phyloP scores from a whole-genome alignment of 2,888 invertebrate genomes.

The Cheilosia variabilis region DNA sequence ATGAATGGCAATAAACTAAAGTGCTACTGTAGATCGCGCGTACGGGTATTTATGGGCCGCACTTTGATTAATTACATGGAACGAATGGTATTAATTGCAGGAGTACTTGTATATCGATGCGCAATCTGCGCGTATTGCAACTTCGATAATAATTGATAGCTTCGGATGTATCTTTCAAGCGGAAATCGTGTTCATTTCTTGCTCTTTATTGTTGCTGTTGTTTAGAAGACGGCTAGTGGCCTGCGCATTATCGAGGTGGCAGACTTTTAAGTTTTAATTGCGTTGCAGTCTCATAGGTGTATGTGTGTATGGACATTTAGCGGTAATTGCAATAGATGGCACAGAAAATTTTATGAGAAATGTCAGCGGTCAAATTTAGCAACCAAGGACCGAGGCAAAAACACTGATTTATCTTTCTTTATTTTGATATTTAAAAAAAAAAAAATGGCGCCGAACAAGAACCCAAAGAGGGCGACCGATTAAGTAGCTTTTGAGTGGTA shows the following conservation, averaged over 20 bases:
- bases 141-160: slow-evolving; percentile 60
- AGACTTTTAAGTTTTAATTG: no score
- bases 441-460: no score
- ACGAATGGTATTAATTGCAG: slow-evolving; percentile 66
- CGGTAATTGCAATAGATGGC: background rate
- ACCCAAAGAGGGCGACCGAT: no score
- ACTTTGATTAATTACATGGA: slow-evolving; percentile 69
- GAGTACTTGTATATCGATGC: slow-evolving; percentile 31
- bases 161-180: slow-evolving; percentile 46
- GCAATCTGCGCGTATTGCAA: background rate
- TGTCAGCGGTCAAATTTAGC: no score
- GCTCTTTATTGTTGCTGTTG: background rate
- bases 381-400: no score
- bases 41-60: slow-evolving; percentile 49
- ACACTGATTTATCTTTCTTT: no score
- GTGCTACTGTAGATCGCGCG: slow-evolving; percentile 65
- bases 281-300: background rate
- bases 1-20: slow-evolving; percentile 73
- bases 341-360: background rate
- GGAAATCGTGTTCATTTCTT: slow-evolving; percentile 32
- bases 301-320: background rate
- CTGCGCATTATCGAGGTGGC: background rate
- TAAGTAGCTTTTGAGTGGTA: no score
- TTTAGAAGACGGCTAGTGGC: background rate
- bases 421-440: no score